Evolutionary conservation across 1,140 invertebrate genomes (phyloP).

Genomic region (Dufourea novaeangliae): DNA sequence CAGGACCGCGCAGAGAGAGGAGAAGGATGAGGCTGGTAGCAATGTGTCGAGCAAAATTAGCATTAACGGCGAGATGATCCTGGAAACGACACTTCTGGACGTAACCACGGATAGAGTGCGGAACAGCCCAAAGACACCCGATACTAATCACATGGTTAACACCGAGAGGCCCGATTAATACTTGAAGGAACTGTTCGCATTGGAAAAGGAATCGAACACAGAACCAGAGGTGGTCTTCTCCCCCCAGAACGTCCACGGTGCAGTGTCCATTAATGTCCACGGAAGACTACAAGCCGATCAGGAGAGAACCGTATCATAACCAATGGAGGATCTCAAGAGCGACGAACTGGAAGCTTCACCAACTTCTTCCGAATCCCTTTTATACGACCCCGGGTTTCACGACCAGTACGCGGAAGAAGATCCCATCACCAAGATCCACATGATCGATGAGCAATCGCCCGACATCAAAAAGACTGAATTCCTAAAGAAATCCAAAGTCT

Average conservation of each 20-base stretch:
- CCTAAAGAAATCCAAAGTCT: not conserved
- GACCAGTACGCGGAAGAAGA: slow-evolving; percentile 23
- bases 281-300: slow-evolving; percentile 23
- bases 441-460: slow-evolving; percentile 55
- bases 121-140: slow-evolving; percentile 50
- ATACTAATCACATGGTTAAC: slow-evolving; percentile 28
- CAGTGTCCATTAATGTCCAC: slow-evolving; percentile 2
- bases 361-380: slow-evolving; percentile 28
- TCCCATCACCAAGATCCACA: slow-evolving; percentile 47
- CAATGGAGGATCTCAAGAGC: not conserved
- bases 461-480: slow-evolving; percentile 32
- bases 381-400: slow-evolving; percentile 19
- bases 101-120: slow-evolving; percentile 61
- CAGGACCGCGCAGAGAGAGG: slow-evolving; percentile 17
- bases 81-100: slow-evolving; percentile 72
- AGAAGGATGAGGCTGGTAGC: slow-evolving; percentile 54
- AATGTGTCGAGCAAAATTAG: slow-evolving; percentile 72
- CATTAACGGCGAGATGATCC: slow-evolving; percentile 71
- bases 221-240: slow-evolving; percentile 64
- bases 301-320: not conserved
- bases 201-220: slow-evolving; percentile 46
- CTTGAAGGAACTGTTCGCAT: slow-evolving; percentile 39
- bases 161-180: slow-evolving; percentile 19
- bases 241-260: slow-evolving; percentile 20
- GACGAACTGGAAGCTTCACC: slow-evolving; percentile 48